These are phyloP conservation scores for Orestias chungarensis DNA, from an alignment of 2,797 vertebrate genomes.

Conservation along the genomic window DNA sequence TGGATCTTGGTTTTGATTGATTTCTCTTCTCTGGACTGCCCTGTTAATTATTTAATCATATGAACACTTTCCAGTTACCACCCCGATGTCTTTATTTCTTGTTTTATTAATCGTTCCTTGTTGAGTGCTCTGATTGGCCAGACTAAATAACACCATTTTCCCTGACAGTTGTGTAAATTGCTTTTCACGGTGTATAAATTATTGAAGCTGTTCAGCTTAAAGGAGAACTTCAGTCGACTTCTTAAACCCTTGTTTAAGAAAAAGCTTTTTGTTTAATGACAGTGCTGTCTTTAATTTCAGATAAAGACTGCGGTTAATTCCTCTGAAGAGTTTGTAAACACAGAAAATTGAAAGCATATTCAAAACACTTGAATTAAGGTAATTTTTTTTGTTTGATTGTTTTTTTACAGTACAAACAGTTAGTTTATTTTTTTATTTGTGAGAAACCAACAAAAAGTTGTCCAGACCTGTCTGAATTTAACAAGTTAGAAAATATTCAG, in stretches of 20 bases:
- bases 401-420: not conserved
- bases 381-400: too few species aligned
- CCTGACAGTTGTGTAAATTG: slow-evolving; percentile 49
- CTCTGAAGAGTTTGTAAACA: not conserved
- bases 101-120: slow-evolving; percentile 42
- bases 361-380: not conserved
- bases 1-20: slow-evolving; percentile 29
- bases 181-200: slow-evolving; percentile 60
- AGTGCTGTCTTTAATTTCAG: slow-evolving; percentile 1
- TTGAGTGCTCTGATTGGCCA: slow-evolving; percentile 48
- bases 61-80: slow-evolving; percentile 40
- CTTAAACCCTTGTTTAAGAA: slow-evolving; percentile 19
- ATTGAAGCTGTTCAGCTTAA: slow-evolving; percentile 32
- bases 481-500: not conserved
- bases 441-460: not conserved
- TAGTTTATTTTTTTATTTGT: not conserved
- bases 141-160: slow-evolving; percentile 49
- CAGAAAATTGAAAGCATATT: not conserved
- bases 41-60: slow-evolving; percentile 49
- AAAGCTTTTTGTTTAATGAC: slow-evolving; percentile 19
- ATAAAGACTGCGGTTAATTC: not conserved
- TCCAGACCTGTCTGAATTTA: not conserved
- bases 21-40: slow-evolving; percentile 29
- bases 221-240: slow-evolving; percentile 21
- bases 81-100: slow-evolving; percentile 31